Conservation (phyloP, 2,888 invertebrate species). For the Orthosia incerta region DNA sequence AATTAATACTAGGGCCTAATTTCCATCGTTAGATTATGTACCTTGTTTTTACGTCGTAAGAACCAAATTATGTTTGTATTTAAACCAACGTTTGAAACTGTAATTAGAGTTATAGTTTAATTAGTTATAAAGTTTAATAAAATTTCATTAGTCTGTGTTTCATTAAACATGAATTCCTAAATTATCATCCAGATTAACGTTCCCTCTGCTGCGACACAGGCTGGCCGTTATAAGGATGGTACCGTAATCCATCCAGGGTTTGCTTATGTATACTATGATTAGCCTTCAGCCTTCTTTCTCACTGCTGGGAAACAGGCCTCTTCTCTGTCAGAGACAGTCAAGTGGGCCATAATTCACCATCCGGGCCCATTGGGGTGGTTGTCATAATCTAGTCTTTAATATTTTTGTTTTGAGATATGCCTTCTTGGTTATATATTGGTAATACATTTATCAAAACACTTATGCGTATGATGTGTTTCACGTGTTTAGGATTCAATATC, state of each 20-base stretch:
- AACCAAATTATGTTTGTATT: not conserved
- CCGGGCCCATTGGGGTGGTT: too few species aligned
- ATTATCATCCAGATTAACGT: not conserved
- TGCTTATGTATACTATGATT: too few species aligned
- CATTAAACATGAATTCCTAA: not conserved
- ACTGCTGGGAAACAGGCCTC: too few species aligned
- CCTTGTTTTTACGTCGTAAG: not conserved
- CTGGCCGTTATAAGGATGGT: not conserved
- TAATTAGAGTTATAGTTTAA: not conserved
- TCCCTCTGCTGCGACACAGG: too few species aligned
- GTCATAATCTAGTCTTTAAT: too few species aligned
- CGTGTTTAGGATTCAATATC: slow-evolving; percentile 1
- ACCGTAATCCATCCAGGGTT: not conserved
- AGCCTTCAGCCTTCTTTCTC: too few species aligned
- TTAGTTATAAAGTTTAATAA: not conserved
- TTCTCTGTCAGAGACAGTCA: too few species aligned
- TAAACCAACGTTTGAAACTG: slow-evolving; percentile 3
- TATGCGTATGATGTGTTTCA: not conserved
- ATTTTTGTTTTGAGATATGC: too few species aligned
- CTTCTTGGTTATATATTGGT: too few species aligned
- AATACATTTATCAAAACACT: too few species aligned
- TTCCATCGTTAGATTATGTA: not conserved
- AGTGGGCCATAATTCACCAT: too few species aligned
- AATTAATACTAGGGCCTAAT: not conserved
- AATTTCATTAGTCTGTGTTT: not conserved